These are phyloP conservation scores for Tamias sibiricus DNA, from an alignment of 2,113 vertebrate genomes.

Conservation along the genomic window DNA sequence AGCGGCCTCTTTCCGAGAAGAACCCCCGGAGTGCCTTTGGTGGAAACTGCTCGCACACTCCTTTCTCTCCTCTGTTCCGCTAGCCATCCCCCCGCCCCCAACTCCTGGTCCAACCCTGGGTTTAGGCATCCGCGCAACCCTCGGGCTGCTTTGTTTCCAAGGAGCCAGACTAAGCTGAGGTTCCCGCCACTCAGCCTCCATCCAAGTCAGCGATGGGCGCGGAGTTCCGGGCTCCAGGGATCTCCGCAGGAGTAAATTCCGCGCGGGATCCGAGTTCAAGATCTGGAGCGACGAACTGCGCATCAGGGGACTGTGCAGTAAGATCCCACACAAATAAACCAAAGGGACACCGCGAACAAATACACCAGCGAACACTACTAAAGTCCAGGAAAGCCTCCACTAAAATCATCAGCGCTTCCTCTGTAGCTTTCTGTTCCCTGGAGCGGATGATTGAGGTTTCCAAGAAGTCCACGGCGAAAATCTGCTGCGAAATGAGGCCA, in stretches of 20 bases:
- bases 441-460: neutral
- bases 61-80: neutral
- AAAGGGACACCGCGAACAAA: neutral
- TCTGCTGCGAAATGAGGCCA: neutral
- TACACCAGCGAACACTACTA: neutral
- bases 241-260: accelerated
- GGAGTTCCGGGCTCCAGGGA: accelerated
- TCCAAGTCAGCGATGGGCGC: accelerated
- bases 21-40: neutral
- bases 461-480: neutral
- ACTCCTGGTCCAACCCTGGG: neutral
- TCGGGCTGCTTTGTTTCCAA: neutral
- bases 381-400: neutral
- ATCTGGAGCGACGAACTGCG: accelerated
- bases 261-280: accelerated
- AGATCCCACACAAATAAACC: neutral
- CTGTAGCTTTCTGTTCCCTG: neutral
- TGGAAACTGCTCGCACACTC: neutral
- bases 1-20: neutral
- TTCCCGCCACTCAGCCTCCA: neutral
- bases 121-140: neutral
- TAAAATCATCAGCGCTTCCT: neutral
- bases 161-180: neutral
- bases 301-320: accelerated
- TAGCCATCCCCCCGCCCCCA: no score